Evolutionary conservation across 1,140 invertebrate genomes (phyloP), one percentile per base, ranked within the genome.

Genomic region (Pemphigus obesinymphae): DNA sequence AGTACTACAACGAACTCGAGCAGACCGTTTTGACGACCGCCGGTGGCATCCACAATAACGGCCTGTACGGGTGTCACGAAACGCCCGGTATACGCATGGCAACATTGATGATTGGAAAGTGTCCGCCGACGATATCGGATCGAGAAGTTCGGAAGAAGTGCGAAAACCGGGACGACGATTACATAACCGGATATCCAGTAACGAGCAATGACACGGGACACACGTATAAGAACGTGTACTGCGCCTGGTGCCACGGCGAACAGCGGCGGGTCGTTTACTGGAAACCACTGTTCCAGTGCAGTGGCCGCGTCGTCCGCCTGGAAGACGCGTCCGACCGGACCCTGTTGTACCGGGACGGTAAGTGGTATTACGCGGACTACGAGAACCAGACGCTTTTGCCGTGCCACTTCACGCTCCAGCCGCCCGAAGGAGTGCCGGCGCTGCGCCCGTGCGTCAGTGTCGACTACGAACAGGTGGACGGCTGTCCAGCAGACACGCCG

Each of bases 341-440:
- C 2, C 53, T 80, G 40, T n/a, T 63, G 40, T 45, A 80, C 17
- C 34, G 55, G 5, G 3, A 80, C 37, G 53, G 55, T 1, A 37
- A 1, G 26, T 80, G 76, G 76, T 80, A 80, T 26, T 50, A 61
- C 53, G 76, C 37, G 23, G 37, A 80, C 37, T 78, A 58, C 76
- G 6, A 3, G 2, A 45, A 80, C 37, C 7, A 5, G 20, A 20
- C 13, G 23, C 23, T 63, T 1, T 3, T 26, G 15, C 0, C n/a
- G 37, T 80, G 76, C 0, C 8, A 20, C 34, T 40, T 45, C 11
- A 23, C 4, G 17, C 17, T 80, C 6, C 23, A 11, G 1, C 37
- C 23, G 6, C 23, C 76, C 37, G 37, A 37, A 23, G 34, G 7
- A 0, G 13, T 2, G 31, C 48, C 13, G 4, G 17, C 53, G 5